Evolutionary conservation across 1,140 invertebrate species (phyloP), one percentile per base, ranked within the genome.

Genomic region (Monomorium pharaonis): DNA sequence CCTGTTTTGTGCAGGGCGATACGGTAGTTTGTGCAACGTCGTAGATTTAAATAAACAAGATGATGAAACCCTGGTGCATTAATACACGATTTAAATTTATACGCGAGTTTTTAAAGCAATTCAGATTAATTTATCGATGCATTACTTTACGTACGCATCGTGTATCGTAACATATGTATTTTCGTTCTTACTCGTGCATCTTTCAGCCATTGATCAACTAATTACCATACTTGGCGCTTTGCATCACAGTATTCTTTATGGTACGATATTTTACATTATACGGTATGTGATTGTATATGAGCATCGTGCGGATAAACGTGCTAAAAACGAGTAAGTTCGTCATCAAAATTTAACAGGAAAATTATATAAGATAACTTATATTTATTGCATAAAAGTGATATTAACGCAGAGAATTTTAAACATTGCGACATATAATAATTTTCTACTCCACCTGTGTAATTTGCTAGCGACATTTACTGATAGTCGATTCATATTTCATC

Each of bases 41-140:
- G 37, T 56, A 58, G 42, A 72, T 70, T 81, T 56, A 56, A 81
- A 72, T 56, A 72, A 81, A 81, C 65, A 44, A 58, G 49, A 58
- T 81, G 63, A 42, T 56, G 63, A 81, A 72, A 56, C 18, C 63
- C 0, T 24, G 18, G 14, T 30, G 49, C 42, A 51, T 44, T 81
- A 42, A 65, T 56, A 16, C 27, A 56, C 14, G 65, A 56, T 56
- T 81, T 30, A n/a, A 56, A 56, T 56, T 81, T 44, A 42, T 30
- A 81, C n/a, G 49, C 24, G 63, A 14, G 42, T 67, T 78, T 37
- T 80, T 27, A 54, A 56, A 58, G 5, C 33, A 30, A 54, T 69
- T n/a, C 6, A 27, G 37, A 54, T 65, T 49, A 51, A 67, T 81
- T 81, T 81, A 81, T 81, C 33, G 49, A 56, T 18, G 2, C 44